Evolutionary conservation across 2,797 vertebrate species (phyloP).

Genomic region (Myotis pilosus): DNA sequence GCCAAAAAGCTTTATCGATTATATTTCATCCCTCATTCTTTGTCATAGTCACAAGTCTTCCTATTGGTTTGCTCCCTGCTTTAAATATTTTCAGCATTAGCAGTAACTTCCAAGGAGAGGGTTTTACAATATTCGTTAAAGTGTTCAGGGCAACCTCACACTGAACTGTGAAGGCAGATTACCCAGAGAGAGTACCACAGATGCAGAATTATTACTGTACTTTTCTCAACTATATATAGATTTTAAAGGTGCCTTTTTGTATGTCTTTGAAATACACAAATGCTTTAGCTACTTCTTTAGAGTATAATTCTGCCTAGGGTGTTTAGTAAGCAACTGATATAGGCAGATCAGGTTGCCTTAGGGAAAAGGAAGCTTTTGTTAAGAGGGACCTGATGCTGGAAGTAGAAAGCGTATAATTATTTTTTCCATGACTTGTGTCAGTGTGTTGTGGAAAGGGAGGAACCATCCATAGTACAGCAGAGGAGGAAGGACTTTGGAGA

Average conservation of each 20-base stretch:
- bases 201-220: not conserved
- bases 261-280: not conserved
- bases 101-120: slow-evolving; percentile 2
- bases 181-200: not conserved
- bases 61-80: slow-evolving; percentile 41
- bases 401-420: not conserved
- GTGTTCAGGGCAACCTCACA: not conserved
- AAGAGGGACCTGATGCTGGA: not conserved
- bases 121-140: not conserved
- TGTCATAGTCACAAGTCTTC: slow-evolving; percentile 40
- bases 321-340: not conserved
- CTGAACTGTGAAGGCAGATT: not conserved
- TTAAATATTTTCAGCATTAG: slow-evolving; percentile 61
- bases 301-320: not conserved
- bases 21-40: slow-evolving; percentile 56
- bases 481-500: not conserved
- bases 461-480: not conserved
- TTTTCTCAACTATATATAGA: not conserved
- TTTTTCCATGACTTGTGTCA: not conserved
- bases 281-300: slow-evolving; percentile 14
- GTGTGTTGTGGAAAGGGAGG: not conserved
- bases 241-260: not conserved
- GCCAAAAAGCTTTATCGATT: slow-evolving; percentile 58
- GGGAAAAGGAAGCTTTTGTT: slow-evolving; percentile 3
- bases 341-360: not conserved